Evolutionary conservation across 2,888 invertebrate genomes (phyloP).

Genomic region (Parnassius glacialis): DNA sequence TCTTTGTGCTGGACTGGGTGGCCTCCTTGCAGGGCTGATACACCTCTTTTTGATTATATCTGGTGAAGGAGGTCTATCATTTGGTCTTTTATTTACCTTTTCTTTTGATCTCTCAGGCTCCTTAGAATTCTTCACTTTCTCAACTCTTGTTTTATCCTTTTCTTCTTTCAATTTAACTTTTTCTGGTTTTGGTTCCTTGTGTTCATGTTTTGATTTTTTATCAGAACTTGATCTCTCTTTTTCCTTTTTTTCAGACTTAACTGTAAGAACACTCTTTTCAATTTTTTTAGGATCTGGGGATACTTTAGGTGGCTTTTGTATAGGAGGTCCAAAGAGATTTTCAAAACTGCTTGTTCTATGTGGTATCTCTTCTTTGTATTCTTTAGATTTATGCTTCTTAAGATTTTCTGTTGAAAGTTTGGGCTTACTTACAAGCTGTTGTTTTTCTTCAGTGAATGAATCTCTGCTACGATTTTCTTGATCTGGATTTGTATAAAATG

Average conservation of each 20-base stretch:
- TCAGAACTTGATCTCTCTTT: slow-evolving; percentile 75
- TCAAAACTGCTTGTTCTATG: slow-evolving; percentile 85
- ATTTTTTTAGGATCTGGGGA: slow-evolving; percentile 84
- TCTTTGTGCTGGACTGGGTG: slow-evolving; percentile 58
- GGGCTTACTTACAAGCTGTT: slow-evolving; percentile 85
- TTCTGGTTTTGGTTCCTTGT: slow-evolving; percentile 68
- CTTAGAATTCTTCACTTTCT: slow-evolving; percentile 77
- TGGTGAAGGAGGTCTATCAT: slow-evolving; percentile 66
- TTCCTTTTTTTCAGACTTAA: slow-evolving; percentile 79
- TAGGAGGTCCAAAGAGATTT: slow-evolving; percentile 90
- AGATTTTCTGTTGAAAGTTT: slow-evolving; percentile 82
- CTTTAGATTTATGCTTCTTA: slow-evolving; percentile 83
- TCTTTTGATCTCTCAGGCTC: slow-evolving; percentile 80
- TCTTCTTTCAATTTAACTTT: slow-evolving; percentile 74
- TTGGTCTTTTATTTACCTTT: slow-evolving; percentile 74
- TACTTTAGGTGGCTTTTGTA: slow-evolving; percentile 87
- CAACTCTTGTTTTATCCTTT: slow-evolving; percentile 70
- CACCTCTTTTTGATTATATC: slow-evolving; percentile 64
- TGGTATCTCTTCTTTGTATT: slow-evolving; percentile 78
- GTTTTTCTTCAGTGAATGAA: slow-evolving; percentile 79
- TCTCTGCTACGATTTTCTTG: slow-evolving; percentile 81
- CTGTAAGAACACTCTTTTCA: slow-evolving; percentile 50
- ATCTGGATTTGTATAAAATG: slow-evolving; percentile 72
- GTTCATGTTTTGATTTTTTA: slow-evolving; percentile 74
- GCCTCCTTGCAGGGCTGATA: slow-evolving; percentile 58